Evolutionary conservation across 2,113 vertebrate species (phyloP), one percentile per base, ranked within the genome.

Genomic region (Pteruthius melanotis): DNA sequence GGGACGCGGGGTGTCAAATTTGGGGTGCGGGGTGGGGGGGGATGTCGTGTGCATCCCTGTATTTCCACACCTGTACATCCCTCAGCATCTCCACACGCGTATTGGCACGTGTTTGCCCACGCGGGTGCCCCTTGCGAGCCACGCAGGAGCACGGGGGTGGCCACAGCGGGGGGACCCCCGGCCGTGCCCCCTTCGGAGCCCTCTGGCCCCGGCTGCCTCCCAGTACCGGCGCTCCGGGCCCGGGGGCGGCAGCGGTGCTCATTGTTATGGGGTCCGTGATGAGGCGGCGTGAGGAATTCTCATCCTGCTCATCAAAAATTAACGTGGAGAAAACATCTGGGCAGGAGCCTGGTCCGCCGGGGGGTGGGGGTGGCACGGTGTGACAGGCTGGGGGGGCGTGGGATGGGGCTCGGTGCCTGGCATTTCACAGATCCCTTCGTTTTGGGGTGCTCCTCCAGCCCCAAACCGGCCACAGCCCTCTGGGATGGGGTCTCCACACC

Each of bases 291-390:
- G 77, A 59, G 31, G 37, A 74, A 97, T 88, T 64, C 87, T 68
- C 94, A 86, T 70, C 63, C 12, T 3, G 4, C 60, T 86, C 86
- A 92, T 95, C 90, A 87, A 95, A 93, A 86, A 94, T 95, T 93
- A 94, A 95, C 33, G 13, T 57, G 89, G 42, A 61, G 70, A 44
- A 81, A 93, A 81, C 77, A 81, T 57, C 53, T 2, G 54, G 93
- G 70, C 28, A 45, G 81, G 61, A 75, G 59, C 60, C 54, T 1
- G 40, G 47, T 11, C 56, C 1, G 1, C n/a, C 50, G 23, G 11
- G 27, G 57, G 22, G 33, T 12, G 61, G 39, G 39, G 81, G 37
- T 47, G 76, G 33, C 60, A 59, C 31, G 4, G 84, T 2, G 33
- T 35, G 70, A 33, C 52, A 49, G 23, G 15, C 4, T 10, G 30